Conservation (phyloP, 1,140 invertebrate species). For the Andricus grossulariae region DNA sequence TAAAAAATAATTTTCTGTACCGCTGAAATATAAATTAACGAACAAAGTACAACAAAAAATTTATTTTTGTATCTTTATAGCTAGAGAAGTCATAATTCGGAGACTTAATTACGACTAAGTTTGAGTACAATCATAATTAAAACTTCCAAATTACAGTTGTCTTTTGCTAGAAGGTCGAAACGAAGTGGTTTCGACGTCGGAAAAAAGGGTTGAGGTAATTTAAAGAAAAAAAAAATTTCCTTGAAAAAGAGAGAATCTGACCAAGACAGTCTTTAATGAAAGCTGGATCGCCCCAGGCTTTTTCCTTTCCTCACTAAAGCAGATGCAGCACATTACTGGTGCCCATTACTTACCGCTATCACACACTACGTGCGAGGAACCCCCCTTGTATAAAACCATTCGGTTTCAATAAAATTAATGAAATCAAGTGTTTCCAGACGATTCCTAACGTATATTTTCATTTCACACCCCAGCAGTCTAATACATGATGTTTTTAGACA, state of each 20-base stretch:
- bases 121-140: too few species aligned
- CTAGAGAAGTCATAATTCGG: too few species aligned
- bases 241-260: slow-evolving; percentile 35
- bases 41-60: too few species aligned
- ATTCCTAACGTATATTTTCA: background rate
- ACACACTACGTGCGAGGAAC: slow-evolving; percentile 42
- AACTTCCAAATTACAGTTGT: too few species aligned
- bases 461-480: too few species aligned
- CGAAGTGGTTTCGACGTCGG: too few species aligned
- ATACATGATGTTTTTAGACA: too few species aligned
- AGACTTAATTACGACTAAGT: too few species aligned
- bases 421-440: slow-evolving; percentile 40
- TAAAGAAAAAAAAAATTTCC: background rate
- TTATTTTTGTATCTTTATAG: too few species aligned
- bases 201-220: background rate
- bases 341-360: slow-evolving; percentile 73
- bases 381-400: slow-evolving; percentile 66
- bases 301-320: slow-evolving; percentile 55
- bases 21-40: too few species aligned
- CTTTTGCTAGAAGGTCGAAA: too few species aligned
- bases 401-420: slow-evolving; percentile 54
- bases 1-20: too few species aligned
- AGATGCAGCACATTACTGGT: slow-evolving; percentile 74
- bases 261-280: slow-evolving; percentile 66
- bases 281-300: slow-evolving; percentile 50